phyloP scores from a whole-genome alignment of 2,797 vertebrate genomes.

The Bothrops alternatus region DNA sequence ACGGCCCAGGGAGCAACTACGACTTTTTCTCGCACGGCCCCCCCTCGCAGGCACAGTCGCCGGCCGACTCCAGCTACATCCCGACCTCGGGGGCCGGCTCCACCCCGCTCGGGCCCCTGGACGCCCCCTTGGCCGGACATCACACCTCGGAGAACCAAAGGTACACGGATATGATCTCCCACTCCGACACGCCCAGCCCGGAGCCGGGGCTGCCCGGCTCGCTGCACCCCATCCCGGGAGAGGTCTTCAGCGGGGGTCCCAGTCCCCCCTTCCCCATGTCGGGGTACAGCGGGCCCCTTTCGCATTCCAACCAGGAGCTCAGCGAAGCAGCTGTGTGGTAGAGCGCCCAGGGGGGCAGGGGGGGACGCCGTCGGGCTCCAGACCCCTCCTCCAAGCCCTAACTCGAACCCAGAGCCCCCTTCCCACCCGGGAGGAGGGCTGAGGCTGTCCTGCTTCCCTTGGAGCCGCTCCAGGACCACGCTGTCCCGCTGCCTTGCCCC shows the following conservation, averaged over 20 bases:
- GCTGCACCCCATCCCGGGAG: constrained; percentile 87
- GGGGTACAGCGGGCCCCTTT: constrained; percentile 89
- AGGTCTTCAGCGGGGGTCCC: constrained; percentile 90
- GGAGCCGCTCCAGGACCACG: constrained; percentile 6
- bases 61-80: constrained; percentile 91
- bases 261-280: constrained; percentile 94
- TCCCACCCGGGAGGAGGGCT: not conserved
- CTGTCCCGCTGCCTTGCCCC: not conserved
- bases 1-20: constrained; percentile 87
- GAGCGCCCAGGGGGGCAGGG: constrained; percentile 44
- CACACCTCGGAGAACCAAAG: constrained; percentile 93
- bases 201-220: constrained; percentile 88
- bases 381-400: not conserved
- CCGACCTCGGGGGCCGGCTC: constrained; percentile 84
- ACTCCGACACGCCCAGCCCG: constrained; percentile 92
- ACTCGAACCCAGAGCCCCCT: not conserved
- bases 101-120: constrained; percentile 81
- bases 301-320: constrained; percentile 92
- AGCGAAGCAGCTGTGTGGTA: constrained; percentile 92
- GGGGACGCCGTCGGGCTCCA: not conserved
- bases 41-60: constrained; percentile 93
- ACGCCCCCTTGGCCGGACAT: constrained; percentile 83
- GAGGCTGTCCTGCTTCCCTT: not conserved
- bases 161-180: constrained; percentile 98
- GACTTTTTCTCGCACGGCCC: constrained; percentile 93